Evolutionary conservation across 2,888 invertebrate species (phyloP).

Genomic region (Lucinisca nassula): DNA sequence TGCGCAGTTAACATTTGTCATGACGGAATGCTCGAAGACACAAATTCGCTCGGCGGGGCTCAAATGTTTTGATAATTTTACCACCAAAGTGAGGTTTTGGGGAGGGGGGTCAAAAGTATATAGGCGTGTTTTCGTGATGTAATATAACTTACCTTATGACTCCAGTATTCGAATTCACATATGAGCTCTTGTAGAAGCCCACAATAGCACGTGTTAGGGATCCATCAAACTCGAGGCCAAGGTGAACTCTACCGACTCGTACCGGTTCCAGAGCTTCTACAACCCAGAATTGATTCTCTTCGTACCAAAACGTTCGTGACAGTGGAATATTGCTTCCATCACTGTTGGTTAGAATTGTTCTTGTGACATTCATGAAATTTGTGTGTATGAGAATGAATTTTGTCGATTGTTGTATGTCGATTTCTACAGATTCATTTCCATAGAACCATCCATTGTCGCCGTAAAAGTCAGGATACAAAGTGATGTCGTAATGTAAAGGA

Average conservation of each 20-base stretch:
- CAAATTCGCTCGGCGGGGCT: no score
- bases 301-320: constrained; percentile 85
- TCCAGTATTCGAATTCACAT: constrained; percentile 87
- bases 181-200: constrained; percentile 92
- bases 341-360: constrained; percentile 84
- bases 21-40: no score
- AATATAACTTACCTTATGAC: constrained; percentile 77
- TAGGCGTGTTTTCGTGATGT: no score
- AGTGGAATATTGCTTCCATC: constrained; percentile 69
- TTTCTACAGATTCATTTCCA: constrained; percentile 84
- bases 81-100: no score
- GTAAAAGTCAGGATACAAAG: constrained; percentile 91
- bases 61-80: no score
- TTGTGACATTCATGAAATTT: constrained; percentile 90
- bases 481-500: constrained; percentile 92
- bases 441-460: constrained; percentile 87
- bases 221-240: constrained; percentile 91
- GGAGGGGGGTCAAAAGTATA: no score
- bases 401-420: constrained; percentile 85
- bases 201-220: constrained; percentile 91
- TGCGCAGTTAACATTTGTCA: no score
- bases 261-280: constrained; percentile 82
- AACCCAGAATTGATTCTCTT: constrained; percentile 88
- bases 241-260: constrained; percentile 77
- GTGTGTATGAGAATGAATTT: constrained; percentile 89